phyloP scores from a whole-genome alignment of 1,140 invertebrate species.

The Eulimnadia texana region DNA sequence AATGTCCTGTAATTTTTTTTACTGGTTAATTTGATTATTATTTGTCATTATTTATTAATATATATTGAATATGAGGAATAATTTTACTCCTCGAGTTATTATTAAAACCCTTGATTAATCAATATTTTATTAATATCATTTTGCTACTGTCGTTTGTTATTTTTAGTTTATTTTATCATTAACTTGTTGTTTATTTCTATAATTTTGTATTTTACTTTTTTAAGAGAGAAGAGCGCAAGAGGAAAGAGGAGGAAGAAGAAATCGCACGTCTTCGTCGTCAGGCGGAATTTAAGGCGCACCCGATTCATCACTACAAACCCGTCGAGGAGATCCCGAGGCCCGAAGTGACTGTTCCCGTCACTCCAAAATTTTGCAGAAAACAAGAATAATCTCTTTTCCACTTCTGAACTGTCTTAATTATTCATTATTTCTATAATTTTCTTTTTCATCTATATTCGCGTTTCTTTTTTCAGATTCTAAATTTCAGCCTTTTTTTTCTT shows the following conservation, averaged over 20 bases:
- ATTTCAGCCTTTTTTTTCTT: not conserved
- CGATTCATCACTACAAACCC: slow-evolving; percentile 9
- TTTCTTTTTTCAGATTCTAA: not conserved
- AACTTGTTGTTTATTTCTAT: too few species aligned
- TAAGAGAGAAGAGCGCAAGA: not conserved
- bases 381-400: not conserved
- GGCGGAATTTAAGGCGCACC: slow-evolving; percentile 2
- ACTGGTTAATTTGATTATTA: too few species aligned
- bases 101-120: too few species aligned
- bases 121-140: too few species aligned
- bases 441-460: not conserved
- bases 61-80: too few species aligned
- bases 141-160: too few species aligned
- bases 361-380: slow-evolving; percentile 1
- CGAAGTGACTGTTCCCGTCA: not conserved
- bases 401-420: not conserved
- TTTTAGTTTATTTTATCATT: too few species aligned
- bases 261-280: not conserved
- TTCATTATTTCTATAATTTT: not conserved
- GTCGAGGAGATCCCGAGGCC: not conserved
- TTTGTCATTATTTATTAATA: too few species aligned
- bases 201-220: too few species aligned
- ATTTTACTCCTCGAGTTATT: too few species aligned
- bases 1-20: too few species aligned
- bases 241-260: not conserved